phyloP scores from a whole-genome alignment of 2,797 vertebrate genomes.

The Pelodytes ibericus region DNA sequence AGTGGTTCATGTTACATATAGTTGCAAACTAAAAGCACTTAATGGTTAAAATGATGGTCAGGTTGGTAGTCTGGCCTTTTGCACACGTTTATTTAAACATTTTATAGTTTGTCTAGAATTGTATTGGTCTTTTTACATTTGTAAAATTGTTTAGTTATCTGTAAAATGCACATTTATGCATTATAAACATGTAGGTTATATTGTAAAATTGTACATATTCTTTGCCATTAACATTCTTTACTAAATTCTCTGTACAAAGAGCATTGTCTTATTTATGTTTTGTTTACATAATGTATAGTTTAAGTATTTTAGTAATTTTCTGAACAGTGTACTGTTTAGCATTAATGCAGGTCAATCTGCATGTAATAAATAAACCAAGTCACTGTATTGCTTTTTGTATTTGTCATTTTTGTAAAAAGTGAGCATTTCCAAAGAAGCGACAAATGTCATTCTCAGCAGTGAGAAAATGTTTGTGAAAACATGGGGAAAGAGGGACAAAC shows the following conservation, averaged over 20 bases:
- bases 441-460: no score
- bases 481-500: no score
- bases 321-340: conserved; percentile 87
- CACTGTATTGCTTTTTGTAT: conserved; percentile 66
- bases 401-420: background rate
- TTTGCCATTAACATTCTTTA: conserved; percentile 75
- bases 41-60: conserved; percentile 51
- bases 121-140: conserved; percentile 66
- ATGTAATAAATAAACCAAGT: conserved; percentile 83
- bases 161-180: conserved; percentile 69
- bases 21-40: conserved; percentile 58
- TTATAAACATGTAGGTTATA: conserved; percentile 73
- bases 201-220: conserved; percentile 81
- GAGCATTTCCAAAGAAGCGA: background rate
- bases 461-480: no score
- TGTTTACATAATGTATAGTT: conserved; percentile 89
- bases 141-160: conserved; percentile 70
- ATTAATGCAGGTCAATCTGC: conserved; percentile 82
- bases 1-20: conserved; percentile 55
- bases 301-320: conserved; percentile 86
- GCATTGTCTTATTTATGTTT: conserved; percentile 90
- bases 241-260: conserved; percentile 82
- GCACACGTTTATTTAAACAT: conserved; percentile 70
- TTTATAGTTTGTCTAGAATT: conserved; percentile 66
- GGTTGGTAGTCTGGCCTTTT: conserved; percentile 68